phyloP scores from a whole-genome alignment of 2,797 vertebrate species.

The Gallinago stenura region DNA sequence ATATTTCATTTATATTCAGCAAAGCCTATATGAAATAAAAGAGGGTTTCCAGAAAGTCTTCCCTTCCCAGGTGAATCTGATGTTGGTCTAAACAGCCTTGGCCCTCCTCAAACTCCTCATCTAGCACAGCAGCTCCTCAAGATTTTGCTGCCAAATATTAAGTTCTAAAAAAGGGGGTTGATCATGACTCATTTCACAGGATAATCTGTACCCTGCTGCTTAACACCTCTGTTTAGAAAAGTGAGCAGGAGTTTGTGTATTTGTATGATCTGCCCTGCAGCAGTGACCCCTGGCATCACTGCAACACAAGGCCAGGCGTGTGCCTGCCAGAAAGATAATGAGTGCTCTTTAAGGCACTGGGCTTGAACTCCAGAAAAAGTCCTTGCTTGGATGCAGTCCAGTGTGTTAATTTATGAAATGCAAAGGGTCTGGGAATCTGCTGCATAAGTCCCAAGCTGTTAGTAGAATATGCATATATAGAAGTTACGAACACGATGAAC shows the following conservation, averaged over 20 bases:
- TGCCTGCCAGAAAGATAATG: background rate
- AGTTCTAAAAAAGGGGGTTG: background rate
- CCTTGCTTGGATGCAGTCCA: background rate
- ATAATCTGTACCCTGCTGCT: background rate
- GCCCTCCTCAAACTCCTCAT: fast-evolving
- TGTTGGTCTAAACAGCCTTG: background rate
- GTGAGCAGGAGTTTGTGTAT: background rate
- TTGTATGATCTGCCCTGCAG: background rate
- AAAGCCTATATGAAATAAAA: background rate
- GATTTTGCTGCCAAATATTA: background rate
- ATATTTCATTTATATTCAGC: background rate
- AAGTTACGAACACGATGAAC: background rate
- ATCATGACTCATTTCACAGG: background rate
- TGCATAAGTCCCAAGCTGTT: background rate
- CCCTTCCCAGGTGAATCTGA: fast-evolving
- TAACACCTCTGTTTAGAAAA: constrained; percentile 13
- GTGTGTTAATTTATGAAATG: constrained; percentile 15
- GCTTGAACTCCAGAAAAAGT: background rate
- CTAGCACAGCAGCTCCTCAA: background rate
- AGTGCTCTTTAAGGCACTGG: background rate
- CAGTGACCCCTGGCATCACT: background rate
- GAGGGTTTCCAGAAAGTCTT: background rate
- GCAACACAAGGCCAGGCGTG: background rate
- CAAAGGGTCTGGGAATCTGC: background rate
- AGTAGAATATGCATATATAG: background rate